Conservation (phyloP, 1,140 invertebrate species). For the Bombus waltoni region DNA sequence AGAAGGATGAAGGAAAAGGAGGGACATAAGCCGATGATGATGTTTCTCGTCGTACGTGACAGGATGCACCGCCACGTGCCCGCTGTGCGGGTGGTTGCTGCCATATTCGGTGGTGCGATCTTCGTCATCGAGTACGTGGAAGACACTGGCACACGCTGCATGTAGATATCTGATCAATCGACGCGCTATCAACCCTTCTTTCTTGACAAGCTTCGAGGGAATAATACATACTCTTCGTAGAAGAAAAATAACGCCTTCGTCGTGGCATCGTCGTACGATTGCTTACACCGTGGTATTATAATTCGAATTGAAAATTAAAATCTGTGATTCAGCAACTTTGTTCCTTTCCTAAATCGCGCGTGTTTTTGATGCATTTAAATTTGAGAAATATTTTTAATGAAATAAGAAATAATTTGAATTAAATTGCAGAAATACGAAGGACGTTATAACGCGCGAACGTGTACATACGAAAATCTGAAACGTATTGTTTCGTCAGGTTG, state of each 20-base stretch:
- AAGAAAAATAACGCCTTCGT: not conserved
- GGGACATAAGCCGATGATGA: constrained; percentile 49
- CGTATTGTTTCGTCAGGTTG: too few species aligned
- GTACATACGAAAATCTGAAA: too few species aligned
- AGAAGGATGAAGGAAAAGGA: constrained; percentile 12
- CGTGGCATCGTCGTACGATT: not conserved
- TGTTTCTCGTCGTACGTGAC: constrained; percentile 65
- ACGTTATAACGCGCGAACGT: too few species aligned
- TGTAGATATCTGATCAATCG: constrained; percentile 11
- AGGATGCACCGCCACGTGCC: constrained; percentile 67
- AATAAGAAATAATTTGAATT: too few species aligned
- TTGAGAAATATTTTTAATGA: too few species aligned
- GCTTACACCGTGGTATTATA: not conserved
- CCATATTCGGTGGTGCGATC: constrained; percentile 25
- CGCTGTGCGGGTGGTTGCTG: constrained; percentile 30
- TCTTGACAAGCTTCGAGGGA: not conserved
- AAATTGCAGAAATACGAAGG: too few species aligned
- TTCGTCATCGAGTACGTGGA: constrained; percentile 45
- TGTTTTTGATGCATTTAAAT: too few species aligned
- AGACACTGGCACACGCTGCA: constrained; percentile 21
- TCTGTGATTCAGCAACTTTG: not conserved
- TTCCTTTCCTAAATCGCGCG: not conserved
- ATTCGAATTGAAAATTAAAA: not conserved
- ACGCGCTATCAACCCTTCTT: not conserved
- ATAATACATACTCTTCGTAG: not conserved